Base-by-base conservation (phyloP, 1,140 invertebrate genomes). In the Ectropis grisescens region DNA sequence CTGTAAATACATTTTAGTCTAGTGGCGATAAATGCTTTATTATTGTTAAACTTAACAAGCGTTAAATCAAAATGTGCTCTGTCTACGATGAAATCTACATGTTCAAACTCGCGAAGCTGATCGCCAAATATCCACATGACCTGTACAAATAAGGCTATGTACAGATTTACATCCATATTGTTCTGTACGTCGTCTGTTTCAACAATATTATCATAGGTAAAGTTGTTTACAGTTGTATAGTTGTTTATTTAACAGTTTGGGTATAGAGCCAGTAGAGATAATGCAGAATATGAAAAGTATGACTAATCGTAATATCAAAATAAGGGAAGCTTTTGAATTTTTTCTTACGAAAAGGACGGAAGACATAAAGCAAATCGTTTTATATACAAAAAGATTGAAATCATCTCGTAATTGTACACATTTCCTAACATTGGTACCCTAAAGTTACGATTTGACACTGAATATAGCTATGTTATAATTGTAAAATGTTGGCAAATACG, bases 71-170 rank as follows among this genome's bases (percentile, higher is more conserved):
- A 66, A 60, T 57, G 60, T 57, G 54, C 62, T 52, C 49, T 39
- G 52, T 42, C 55, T 68, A 68, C 39, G 33, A 62, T 66, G 61
- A 37, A 41, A 33, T 48, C 59, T 55, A 60, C 58, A 53, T 59
- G 52, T 44, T 45, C 34, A 41, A 47, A 55, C 62, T 66, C 65
- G 64, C 68, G 69, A 72, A 72, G 58, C 58, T 61, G 60, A 81
- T 78, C 76, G 76, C 71, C 64, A 78, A 81, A 81, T 78, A 81
- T 81, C 76, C 76, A 81, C 76, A 81, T 81, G 69, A 81, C 76
- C 76, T 78, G 71, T 72, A 81, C 76, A 81, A 58, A 52, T 58
- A 64, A 54, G 45, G 48, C 48, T 69, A 59, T 53, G 48, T 58
- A 58, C 56, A 62, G 54, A 54, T 46, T 51, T 40, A 48, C 37